A percentile compares a stretch with the other conserved stretches of the same genome.
phyloP scores from a whole-genome alignment of 1,140 invertebrate species.

The Drosophila sp. region DNA sequence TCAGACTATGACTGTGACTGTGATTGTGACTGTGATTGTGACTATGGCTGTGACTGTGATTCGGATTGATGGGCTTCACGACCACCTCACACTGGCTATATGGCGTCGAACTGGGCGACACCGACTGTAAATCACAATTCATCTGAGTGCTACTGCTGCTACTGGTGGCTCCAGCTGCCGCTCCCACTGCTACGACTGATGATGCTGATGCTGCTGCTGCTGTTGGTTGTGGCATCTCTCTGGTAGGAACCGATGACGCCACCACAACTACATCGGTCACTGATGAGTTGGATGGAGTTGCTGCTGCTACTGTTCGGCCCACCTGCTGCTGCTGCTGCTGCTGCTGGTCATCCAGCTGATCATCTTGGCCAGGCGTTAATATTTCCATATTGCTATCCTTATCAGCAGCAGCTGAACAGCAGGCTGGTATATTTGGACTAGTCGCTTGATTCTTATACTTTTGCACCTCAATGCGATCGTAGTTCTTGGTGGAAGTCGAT shows the following conservation, averaged over 20 bases:
- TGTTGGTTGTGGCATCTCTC: slow-evolving; percentile 54
- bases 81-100: slow-evolving; percentile 77
- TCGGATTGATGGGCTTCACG: slow-evolving; percentile 54
- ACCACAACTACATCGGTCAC: slow-evolving; percentile 33
- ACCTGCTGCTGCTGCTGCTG: slow-evolving; percentile 12
- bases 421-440: slow-evolving; percentile 81
- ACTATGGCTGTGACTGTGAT: neutral
- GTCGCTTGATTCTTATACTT: slow-evolving; percentile 83
- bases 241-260: slow-evolving; percentile 11
- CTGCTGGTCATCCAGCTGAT: slow-evolving; percentile 37
- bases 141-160: slow-evolving; percentile 34
- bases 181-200: too few species aligned
- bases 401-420: slow-evolving; percentile 62
- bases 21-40: neutral
- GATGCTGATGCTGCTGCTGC: too few species aligned
- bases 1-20: slow-evolving; percentile 6
- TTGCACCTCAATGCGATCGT: slow-evolving; percentile 80
- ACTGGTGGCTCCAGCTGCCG: slow-evolving; percentile 2
- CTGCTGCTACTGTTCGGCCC: slow-evolving; percentile 21
- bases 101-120: slow-evolving; percentile 76
- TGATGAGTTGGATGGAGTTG: slow-evolving; percentile 30
- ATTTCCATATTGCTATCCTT: slow-evolving; percentile 42
- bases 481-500: slow-evolving; percentile 77
- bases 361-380: slow-evolving; percentile 25
- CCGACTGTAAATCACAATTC: slow-evolving; percentile 69